Conservation (phyloP, 1,140 invertebrate species). For the Sipha flava region DNA sequence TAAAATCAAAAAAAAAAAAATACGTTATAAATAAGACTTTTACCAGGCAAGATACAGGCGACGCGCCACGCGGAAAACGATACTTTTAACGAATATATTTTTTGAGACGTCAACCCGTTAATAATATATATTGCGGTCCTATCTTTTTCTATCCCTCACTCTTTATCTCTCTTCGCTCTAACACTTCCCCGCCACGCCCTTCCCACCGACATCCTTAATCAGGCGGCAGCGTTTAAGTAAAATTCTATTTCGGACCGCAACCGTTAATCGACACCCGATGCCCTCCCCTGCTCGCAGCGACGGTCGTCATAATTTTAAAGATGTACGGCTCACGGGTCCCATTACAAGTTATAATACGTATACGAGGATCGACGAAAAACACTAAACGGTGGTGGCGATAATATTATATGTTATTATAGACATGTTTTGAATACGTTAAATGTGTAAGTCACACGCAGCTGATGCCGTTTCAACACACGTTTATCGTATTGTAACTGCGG, state of each 20-base stretch:
- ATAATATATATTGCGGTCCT: not conserved
- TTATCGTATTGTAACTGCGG: too few relatives aligned
- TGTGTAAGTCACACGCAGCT: not conserved
- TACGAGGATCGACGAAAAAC: not conserved
- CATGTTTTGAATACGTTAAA: not conserved
- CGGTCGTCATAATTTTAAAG: not conserved
- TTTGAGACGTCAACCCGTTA: not conserved
- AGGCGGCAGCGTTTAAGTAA: not conserved
- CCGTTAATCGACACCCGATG: constrained; percentile 1
- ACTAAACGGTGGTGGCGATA: not conserved
- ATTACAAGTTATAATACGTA: not conserved
- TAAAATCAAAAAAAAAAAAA: not conserved
- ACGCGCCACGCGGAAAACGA: not conserved
- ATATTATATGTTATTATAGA: not conserved
- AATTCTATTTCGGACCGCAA: not conserved
- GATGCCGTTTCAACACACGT: not conserved
- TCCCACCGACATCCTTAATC: too few relatives aligned
- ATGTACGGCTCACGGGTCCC: not conserved
- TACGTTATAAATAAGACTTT: not conserved
- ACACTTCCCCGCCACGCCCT: not conserved
- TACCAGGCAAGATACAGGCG: not conserved
- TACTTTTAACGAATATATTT: not conserved
- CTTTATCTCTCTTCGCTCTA: not conserved
- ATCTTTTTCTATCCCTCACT: too few relatives aligned
- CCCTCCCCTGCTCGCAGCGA: not conserved